Evolutionary conservation across 2,113 vertebrate species (phyloP), one percentile per base, ranked within the genome.

Genomic region (Camelus bactrianus): DNA sequence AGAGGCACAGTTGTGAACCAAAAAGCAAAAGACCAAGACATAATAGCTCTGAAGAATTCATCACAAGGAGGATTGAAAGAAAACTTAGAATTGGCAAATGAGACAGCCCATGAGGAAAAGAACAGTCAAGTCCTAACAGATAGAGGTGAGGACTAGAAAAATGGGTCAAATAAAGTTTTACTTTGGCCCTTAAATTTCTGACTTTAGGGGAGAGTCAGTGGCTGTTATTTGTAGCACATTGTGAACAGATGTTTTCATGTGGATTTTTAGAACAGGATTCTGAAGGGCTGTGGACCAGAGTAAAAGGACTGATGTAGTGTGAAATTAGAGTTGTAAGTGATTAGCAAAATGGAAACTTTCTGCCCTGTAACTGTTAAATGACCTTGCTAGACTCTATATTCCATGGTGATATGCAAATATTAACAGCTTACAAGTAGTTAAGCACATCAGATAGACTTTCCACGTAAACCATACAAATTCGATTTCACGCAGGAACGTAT

Each of bases 311-410:
- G 97, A 88, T 95, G 91, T 96, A 98, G 91, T 98, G 95, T 98
- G 98, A 98, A 98, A 98, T 98, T 98, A 95, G 89, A 96, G 84
- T 95, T 97, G 92, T 89, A 98, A 98, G 96, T 97, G 96, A 98
- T 98, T 98, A 99, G 97, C 83, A 98, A 97, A 98, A 97, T 93
- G 91, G 93, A 98, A 98, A 98, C 56, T 94, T 98, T 98, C 97
- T 98, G 88, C 98, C 93, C 92, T 97, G 4, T 98, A 97, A 97
- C 88, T 98, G 83, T 96, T 97, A 96, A 98, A 88, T 97, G 97
- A 97, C 97, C 97, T 98, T 95, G 67, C 81, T 86, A 80, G 92
- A 98, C 83, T 96, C 82, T 92, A 82, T 96, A 98, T 95, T 98
- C 94, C 93, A 88, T 72, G 97, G 89, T 92, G 88, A 96, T 97